A percentile compares a stretch with the other conserved stretches of the same genome.
Conservation (phyloP, 2,797 vertebrate genomes). For the Halcyon chelicuti region DNA sequence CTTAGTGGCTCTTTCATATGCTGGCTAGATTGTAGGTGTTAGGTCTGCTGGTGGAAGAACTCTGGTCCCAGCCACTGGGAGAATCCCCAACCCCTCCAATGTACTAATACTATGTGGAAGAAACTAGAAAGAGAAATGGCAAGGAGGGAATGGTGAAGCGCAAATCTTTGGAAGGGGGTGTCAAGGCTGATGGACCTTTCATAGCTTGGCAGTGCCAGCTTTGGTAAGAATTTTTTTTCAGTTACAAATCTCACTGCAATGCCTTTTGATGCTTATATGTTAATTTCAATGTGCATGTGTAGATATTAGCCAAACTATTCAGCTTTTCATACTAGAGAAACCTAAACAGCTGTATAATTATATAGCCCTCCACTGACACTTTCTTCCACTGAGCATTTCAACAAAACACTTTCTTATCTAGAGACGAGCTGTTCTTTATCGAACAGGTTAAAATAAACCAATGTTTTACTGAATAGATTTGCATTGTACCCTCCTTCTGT, state of each 20-base stretch:
- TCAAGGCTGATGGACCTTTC: neutral
- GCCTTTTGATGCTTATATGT: neutral
- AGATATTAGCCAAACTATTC: neutral
- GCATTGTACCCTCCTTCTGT: neutral
- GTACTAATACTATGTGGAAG: accelerated
- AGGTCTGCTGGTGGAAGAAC: neutral
- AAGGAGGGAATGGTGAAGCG: neutral
- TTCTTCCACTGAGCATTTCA: neutral
- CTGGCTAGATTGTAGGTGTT: neutral
- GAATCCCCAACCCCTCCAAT: neutral
- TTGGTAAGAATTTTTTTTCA: neutral
- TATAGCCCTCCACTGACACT: neutral
- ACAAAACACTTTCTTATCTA: neutral
- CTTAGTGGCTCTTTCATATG: neutral
- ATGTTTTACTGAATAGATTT: neutral
- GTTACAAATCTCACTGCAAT: neutral
- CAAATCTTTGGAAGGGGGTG: neutral
- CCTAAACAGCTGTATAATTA: neutral
- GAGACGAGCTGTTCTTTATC: neutral
- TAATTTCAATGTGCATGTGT: neutral
- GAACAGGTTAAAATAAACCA: neutral
- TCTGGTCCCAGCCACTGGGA: neutral
- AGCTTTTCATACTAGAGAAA: neutral
- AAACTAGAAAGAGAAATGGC: neutral
- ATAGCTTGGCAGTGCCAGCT: neutral